Evolutionary conservation across 1,140 invertebrate species (phyloP), one percentile per base, ranked within the genome.

Genomic region (Drosophila malerkotliana): DNA sequence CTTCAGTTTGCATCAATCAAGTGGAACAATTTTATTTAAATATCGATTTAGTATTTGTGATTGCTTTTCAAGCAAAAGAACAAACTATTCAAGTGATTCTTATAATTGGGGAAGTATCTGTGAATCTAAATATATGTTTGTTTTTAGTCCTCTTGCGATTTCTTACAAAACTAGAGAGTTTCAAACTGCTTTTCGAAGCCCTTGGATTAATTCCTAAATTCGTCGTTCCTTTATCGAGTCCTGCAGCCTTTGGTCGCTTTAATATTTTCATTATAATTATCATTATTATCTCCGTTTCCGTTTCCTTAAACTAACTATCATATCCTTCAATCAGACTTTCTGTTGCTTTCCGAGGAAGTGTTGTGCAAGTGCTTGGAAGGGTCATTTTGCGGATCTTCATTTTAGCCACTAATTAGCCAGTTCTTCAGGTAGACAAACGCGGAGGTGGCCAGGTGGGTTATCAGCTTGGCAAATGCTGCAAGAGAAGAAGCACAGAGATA

Each of bases 331-430:
- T 64, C 82, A 87, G 82, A 77, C 83, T 85, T 78, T 82, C 61
- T 26, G 78, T 85, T 85, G 60, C 78, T 54, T 82, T 72, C 66
- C 61, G 30, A 62, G 81, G 59, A 83, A 83, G 75, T 71, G 37
- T 26, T 62, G 30, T 18, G 34, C 12, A 45, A 24, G 30, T 57
- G 51, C 6, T 57, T 41, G 24, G 3, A 5, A 48, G 10, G 32
- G 48, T 41, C 3, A 0, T 44, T 44, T n/a, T 44, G 9, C 32
- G 32, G 18, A 1, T 37, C 34, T 37, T 10, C 34, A 3, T 14
- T 30, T 73, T 77, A 91, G 64, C 74, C 82, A 37, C 61, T 87
- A 63, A 79, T 84, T 53, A 91, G 69, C 90, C 90, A 91, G 53
- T 49, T 73, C 59, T 77, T 81, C 24, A 91, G 52, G 60, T 90